Conservation (phyloP, 2,113 vertebrate genomes). For the Rattus norvegicus region GRCr8 NC_086038.1:4536001-4536500, state of each 20-base stretch:
- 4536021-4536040: background rate
- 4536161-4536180: background rate
- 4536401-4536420: background rate
- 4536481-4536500: background rate
- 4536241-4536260: background rate
- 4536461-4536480: background rate
- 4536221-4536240: background rate
- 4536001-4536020: background rate
- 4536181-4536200: background rate
- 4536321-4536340: background rate
- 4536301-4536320: background rate
- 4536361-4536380: background rate
- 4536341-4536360: background rate
- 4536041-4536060: background rate
- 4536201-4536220: background rate
- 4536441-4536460: background rate
- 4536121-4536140: background rate
- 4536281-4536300: background rate
- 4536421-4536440: background rate
- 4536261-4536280: background rate
- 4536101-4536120: background rate
- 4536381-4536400: background rate
- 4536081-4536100: background rate
- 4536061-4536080: background rate
- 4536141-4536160: background rate